A percentile compares a stretch with the other conserved stretches of the same genome.
These are phyloP conservation scores for Bembecia ichneumoniformis DNA, from an alignment of 2,888 invertebrate species.

Conservation along the genomic window DNA sequence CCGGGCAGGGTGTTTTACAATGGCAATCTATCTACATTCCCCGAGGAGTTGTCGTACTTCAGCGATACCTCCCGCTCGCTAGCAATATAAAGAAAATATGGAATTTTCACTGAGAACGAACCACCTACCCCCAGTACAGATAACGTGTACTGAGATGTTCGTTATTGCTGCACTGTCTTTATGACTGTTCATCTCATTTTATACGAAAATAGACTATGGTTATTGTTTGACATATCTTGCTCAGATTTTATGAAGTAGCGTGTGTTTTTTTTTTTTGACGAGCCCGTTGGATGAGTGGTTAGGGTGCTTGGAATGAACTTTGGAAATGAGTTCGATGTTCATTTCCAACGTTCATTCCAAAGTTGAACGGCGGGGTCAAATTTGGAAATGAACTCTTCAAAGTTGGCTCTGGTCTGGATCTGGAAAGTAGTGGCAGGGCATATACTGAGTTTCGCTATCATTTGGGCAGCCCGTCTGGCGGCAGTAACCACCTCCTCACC, in stretches of 20 bases:
- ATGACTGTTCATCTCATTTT: constrained; percentile 19
- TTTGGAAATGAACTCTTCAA: too few relatives aligned
- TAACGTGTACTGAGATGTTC: constrained; percentile 10
- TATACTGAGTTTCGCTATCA: too few relatives aligned
- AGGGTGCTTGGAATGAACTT: too few relatives aligned
- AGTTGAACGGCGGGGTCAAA: too few relatives aligned
- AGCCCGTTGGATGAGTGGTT: too few relatives aligned
- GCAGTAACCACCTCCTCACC: too few relatives aligned
- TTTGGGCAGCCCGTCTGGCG: too few relatives aligned
- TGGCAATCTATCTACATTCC: constrained; percentile 43
- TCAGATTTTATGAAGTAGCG: constrained; percentile 10
- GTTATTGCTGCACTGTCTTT: constrained; percentile 15
- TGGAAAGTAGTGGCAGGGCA: too few relatives aligned
- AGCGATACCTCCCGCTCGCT: constrained; percentile 2
- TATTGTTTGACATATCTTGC: constrained; percentile 12
- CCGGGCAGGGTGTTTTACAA: constrained; percentile 28
- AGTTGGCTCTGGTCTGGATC: too few relatives aligned
- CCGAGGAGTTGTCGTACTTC: constrained; percentile 31
- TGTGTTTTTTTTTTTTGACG: too few relatives aligned
- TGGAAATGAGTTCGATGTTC: too few relatives aligned
- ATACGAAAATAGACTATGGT: constrained; percentile 17
- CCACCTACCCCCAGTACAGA: constrained; percentile 11
- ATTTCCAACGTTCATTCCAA: too few relatives aligned
- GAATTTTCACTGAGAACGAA: constrained; percentile 15
- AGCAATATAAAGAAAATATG: constrained; percentile 36